These are phyloP conservation scores for Conops quadrifasciatus DNA, from an alignment of 2,888 invertebrate species.

Conservation along the genomic window DNA sequence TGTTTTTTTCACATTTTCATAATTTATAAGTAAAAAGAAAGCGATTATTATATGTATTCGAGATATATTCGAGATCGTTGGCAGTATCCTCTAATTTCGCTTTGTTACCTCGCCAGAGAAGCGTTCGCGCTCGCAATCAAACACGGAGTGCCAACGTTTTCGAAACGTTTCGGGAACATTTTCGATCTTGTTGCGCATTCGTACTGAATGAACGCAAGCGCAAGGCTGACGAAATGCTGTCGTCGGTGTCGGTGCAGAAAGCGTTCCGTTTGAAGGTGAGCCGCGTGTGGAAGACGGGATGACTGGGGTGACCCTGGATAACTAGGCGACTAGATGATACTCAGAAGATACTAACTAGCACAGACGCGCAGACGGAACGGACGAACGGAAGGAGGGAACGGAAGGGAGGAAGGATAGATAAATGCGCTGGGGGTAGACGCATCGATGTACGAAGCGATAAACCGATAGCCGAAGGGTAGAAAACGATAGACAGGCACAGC, in stretches of 20 bases:
- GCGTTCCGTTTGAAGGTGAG: background rate
- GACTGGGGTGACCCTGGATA: no score
- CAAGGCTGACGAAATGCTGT: constrained; percentile 9
- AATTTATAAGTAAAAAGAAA: no score
- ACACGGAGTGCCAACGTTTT: constrained; percentile 29
- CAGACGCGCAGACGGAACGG: constrained; percentile 35
- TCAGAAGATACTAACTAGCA: constrained; percentile 50
- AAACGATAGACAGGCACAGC: constrained; percentile 18
- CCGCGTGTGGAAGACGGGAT: background rate
- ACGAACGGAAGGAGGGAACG: constrained; percentile 35
- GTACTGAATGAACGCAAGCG: constrained; percentile 3
- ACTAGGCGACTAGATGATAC: constrained; percentile 10
- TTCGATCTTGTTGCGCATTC: constrained; percentile 28
- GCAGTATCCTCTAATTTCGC: no score
- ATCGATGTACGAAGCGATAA: no score
- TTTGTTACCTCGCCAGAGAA: background rate
- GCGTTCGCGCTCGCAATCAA: constrained; percentile 22
- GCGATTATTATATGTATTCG: no score
- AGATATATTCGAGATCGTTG: no score
- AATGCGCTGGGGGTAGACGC: no score
- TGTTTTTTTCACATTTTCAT: no score
- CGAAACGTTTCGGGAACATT: constrained; percentile 15
- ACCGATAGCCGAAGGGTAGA: no score
- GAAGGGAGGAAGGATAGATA: constrained; percentile 4
- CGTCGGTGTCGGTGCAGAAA: constrained; percentile 15